phyloP scores from a whole-genome alignment of 2,113 vertebrate genomes.

The Sturnira hondurensis region DNA sequence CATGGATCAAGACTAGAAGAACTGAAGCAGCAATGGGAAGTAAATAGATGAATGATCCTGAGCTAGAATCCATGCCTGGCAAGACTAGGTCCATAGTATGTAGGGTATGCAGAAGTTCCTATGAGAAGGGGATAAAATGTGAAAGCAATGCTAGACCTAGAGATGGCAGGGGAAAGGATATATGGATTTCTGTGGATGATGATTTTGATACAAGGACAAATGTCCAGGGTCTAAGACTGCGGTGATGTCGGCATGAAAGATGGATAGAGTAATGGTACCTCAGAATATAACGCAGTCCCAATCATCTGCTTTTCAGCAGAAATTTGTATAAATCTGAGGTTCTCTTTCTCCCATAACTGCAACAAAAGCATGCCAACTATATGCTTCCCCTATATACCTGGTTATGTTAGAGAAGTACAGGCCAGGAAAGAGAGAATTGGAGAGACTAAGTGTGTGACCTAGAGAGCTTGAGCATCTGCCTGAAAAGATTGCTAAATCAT shows the following conservation, averaged over 20 bases:
- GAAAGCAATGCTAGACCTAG: not conserved
- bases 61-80: not conserved
- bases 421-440: not conserved
- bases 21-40: not conserved
- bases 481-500: not conserved
- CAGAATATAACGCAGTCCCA: not conserved
- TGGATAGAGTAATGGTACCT: not conserved
- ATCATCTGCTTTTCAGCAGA: not conserved
- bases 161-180: not conserved
- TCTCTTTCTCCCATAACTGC: not conserved
- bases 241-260: not conserved
- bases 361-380: not conserved
- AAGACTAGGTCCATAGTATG: not conserved
- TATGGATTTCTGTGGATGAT: not conserved
- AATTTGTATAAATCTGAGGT: not conserved
- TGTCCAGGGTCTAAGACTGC: not conserved
- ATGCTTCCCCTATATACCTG: not conserved
- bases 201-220: not conserved
- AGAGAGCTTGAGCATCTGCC: not conserved
- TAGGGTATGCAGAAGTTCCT: not conserved
- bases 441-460: not conserved
- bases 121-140: not conserved
- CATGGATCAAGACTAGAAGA: not conserved
- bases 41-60: no score
- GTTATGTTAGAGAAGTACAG: not conserved